Evolutionary conservation across 2,888 invertebrate genomes (phyloP).

Genomic region (Ditula angustiorana): DNA sequence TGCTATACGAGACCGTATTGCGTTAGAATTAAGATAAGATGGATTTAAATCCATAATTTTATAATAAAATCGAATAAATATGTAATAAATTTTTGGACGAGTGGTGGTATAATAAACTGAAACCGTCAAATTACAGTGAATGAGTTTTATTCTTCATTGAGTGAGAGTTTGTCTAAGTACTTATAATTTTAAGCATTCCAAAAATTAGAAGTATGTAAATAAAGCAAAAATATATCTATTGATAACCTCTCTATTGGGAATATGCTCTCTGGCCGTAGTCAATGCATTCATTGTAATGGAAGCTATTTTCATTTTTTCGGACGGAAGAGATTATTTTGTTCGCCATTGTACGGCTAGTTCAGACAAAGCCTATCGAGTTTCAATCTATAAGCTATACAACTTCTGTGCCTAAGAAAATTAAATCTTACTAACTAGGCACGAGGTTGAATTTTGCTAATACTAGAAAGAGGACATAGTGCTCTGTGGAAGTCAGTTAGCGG

Average conservation of each 20-base stretch:
- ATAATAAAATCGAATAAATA: too few relatives aligned
- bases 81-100: too few relatives aligned
- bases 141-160: too few relatives aligned
- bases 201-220: too few relatives aligned
- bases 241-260: too few relatives aligned
- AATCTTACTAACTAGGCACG: neutral
- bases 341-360: constrained; percentile 19
- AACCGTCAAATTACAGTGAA: too few relatives aligned
- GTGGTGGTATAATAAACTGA: too few relatives aligned
- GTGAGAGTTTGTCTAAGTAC: too few relatives aligned
- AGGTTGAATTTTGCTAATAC: neutral
- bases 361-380: constrained; percentile 22
- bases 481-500: neutral
- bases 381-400: neutral
- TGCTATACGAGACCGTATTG: neutral
- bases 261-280: too few relatives aligned
- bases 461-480: neutral
- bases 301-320: constrained; percentile 4
- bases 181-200: too few relatives aligned
- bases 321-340: constrained; percentile 29
- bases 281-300: neutral
- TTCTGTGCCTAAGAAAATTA: neutral
- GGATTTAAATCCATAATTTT: too few relatives aligned
- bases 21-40: neutral
- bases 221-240: too few relatives aligned